Base-by-base conservation (phyloP, 1,140 invertebrate genomes). In the Drosophila cardini region DNA sequence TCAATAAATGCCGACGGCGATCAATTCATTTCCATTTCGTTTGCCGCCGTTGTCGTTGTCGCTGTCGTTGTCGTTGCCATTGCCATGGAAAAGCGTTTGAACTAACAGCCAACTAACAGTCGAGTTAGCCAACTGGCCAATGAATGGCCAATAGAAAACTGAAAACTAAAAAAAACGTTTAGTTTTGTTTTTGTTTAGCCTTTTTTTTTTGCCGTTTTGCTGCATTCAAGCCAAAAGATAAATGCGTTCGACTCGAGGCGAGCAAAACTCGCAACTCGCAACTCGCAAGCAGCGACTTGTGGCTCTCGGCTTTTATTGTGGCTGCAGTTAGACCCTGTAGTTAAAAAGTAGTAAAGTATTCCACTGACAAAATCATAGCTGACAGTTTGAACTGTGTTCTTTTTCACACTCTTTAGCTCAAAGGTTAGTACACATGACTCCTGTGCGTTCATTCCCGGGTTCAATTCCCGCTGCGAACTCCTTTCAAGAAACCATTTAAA, bases 1-100 rank as follows among this genome's bases (percentile, higher is more conserved):
- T 46, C 60, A 78, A 78, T 78, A 78, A 78, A 78, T 58, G 76
- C 76, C 76, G 76, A 50, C 42, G 60, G 76, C 72, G 72, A 57
- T 75, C 68, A 63, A 75, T 76, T 78, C 72, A 86, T 86, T 86
- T 86, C 72, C 83, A 87, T 80, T 86, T 82, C 76, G 69, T 77
- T 84, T 75, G 70, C 78, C 71, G 78, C 52, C 61, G 21, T 45
- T 71, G 52, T 50, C 68, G 65, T 72, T 75, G 67, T 67, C 60
- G n/a, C n/a, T n/a, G n/a, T n/a, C n/a, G n/a, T n/a, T n/a, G n/a
- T n/a, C n/a, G n/a, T n/a, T 71, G 52, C 60, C 68, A 72, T 72
- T 75, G 67, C 72, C 60, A 75, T 70, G 72, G 67, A 75, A 75
- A 73, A 76, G 72, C 48, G 46, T 36, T 57, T 42, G 56, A 53